Percentiles rank a stretch among this genome's conserved stretches.
phyloP scores from a whole-genome alignment of 2,888 invertebrate species.

The Leucophora obtusa region DNA sequence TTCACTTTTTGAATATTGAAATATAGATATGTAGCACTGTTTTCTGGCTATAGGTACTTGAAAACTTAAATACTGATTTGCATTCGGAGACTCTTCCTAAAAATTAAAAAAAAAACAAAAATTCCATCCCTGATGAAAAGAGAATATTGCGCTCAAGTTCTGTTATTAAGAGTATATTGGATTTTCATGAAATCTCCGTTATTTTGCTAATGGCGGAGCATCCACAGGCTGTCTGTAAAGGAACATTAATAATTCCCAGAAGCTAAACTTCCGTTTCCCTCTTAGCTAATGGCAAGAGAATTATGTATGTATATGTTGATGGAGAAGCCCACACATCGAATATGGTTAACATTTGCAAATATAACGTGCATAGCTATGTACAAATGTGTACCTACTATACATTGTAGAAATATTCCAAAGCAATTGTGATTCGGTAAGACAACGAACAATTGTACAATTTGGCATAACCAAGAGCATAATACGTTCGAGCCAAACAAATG shows the following conservation, averaged over 20 bases:
- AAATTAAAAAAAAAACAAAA: no score
- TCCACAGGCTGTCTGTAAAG: slow-evolving; percentile 18
- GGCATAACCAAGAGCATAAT: slow-evolving; percentile 58
- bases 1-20: background rate
- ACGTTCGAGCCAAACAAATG: slow-evolving; percentile 38
- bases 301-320: background rate
- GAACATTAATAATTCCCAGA: slow-evolving; percentile 55
- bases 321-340: background rate
- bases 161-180: slow-evolving; percentile 34
- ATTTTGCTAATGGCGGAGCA: slow-evolving; percentile 44
- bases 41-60: background rate
- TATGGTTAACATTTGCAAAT: background rate
- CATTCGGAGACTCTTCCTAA: background rate
- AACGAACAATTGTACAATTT: slow-evolving; percentile 44
- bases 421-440: slow-evolving; percentile 42
- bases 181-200: background rate
- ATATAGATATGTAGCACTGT: background rate
- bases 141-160: slow-evolving; percentile 15
- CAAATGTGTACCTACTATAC: background rate
- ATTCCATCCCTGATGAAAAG: slow-evolving; percentile 23
- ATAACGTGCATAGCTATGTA: background rate
- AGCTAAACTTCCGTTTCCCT: slow-evolving; percentile 59
- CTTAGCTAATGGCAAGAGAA: slow-evolving; percentile 48
- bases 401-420: slow-evolving; percentile 14
- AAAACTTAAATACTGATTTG: background rate